Conservation (phyloP, 2,797 vertebrate species). For the Xyrichtys novacula region DNA sequence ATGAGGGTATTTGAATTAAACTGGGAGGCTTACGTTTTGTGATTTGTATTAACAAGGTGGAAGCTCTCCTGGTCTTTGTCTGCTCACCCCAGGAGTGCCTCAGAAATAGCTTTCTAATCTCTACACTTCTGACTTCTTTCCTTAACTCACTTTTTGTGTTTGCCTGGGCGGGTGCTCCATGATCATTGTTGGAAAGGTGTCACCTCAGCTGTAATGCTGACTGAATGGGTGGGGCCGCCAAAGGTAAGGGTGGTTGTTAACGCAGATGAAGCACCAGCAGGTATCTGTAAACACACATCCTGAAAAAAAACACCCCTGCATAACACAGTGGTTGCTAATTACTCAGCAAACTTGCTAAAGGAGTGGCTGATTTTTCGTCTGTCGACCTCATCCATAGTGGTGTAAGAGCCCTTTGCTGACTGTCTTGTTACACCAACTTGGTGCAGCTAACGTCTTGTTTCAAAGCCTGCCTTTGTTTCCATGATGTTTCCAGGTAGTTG, state of each 20-base stretch:
- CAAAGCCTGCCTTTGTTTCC: slow-evolving; percentile 31
- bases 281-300: slow-evolving; percentile 22
- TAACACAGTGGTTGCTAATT: slow-evolving; percentile 48
- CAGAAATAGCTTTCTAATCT: slow-evolving; percentile 20
- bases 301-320: slow-evolving; percentile 28
- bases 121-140: slow-evolving; percentile 11
- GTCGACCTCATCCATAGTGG: slow-evolving; percentile 22
- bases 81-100: slow-evolving; percentile 51
- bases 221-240: slow-evolving; percentile 32
- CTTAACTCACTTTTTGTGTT: slow-evolving; percentile 64
- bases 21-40: background rate
- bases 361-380: slow-evolving; percentile 29
- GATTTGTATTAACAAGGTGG: slow-evolving; percentile 37
- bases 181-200: slow-evolving; percentile 59
- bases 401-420: slow-evolving; percentile 7
- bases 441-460: slow-evolving; percentile 19
- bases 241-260: slow-evolving; percentile 41
- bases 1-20: slow-evolving; percentile 9
- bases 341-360: slow-evolving; percentile 50
- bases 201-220: slow-evolving; percentile 28
- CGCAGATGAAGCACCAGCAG: slow-evolving; percentile 15
- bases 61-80: slow-evolving; percentile 42
- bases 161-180: slow-evolving; percentile 42
- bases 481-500: slow-evolving; percentile 18
- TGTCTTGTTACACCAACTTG: slow-evolving; percentile 10